Base-by-base conservation (phyloP, 2,888 invertebrate species). In the Pseudococcus jackbeardsleyi region DNA sequence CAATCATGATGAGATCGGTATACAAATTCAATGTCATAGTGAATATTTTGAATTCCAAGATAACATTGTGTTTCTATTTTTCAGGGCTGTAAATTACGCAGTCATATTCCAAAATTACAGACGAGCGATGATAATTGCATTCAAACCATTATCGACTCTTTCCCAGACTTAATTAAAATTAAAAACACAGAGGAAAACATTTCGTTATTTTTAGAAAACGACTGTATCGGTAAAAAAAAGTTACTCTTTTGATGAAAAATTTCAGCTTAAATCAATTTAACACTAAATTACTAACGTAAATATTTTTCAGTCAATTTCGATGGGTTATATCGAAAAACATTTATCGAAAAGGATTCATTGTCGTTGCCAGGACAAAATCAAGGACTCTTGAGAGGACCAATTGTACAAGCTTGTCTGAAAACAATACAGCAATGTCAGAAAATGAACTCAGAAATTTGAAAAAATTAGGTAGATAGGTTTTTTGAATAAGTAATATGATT, bases 1-100 rank as follows among this genome's bases (percentile, higher is more conserved):
- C 95, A 39, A 91, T 96, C 89, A 93, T 93, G 17, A 93, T 94
- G 90, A 93, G 93, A 89, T 93, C 94, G 89, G 94, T 94, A 89
- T 92, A 92, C 89, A 85, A 15, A 17, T 19, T 39, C 22, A 46
- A 22, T 82, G 22, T 85, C 46, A 89, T 77, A 3, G 48, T 2
- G 54, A 39, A 50, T 17, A 9, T n/a, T 22, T 64, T 22, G 11
- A 64, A 22, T 11, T 1, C 3, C 9, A 64, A 33, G 12, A 72
- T 72, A 39, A 11, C 12, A n/a, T 59, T 17, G 9, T 42, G 5
- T 6, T 42, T 42, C 42, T 42, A 42, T 42, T 82, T 79, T 84
- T 42, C 84, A 89, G 89, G 89, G 89, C 7, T 89, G 89, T 79
- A 89, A 89, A 50, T 89, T 89, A 82, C 89, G 89, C n/a, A 89